Base-by-base conservation (phyloP, 2,888 invertebrate genomes). In the Urechis unicinctus region DNA sequence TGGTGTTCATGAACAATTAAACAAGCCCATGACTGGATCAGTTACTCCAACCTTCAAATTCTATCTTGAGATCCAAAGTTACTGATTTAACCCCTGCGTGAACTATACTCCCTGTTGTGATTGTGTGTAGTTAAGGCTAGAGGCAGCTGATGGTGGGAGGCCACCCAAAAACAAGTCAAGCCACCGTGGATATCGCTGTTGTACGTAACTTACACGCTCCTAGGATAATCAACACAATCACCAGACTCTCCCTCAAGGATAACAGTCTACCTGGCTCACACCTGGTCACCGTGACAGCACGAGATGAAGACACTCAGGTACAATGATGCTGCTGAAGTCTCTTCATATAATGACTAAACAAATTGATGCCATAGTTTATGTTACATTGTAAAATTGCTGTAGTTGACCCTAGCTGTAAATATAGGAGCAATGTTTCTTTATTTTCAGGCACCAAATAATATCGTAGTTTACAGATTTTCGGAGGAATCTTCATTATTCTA, bases 201-300 rank as follows among this genome's bases (percentile, higher is more conserved):
- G 59, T 60, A n/a, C 64, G 72, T 22, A 76, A 76, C 62, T 55
- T 68, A 30, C 53, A 64, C 36, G 48, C 61, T 3, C 74, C 75
- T 5, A 43, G 25, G 4, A 73, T 73, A 55, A 42, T 26, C 9
- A 50, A 43, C 3, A 25, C 54, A 36, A 57, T 47, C 43, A 46
- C 55, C n/a, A 49, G 56, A 21, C 50, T 55, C 24, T 51, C 54
- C 13, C 60, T 73, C 47, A 61, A 65, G 26, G 70, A 69, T 57
- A 68, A 64, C 42, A 58, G 62, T 2, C 54, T 58, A 13, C 62
- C 65, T 30, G 68, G 68, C 3, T 56, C 62, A 4, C 53, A 36
- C 29, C 64, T 72, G 22, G 62, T 63, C 44, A 54, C 58, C 52
- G 66, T 72, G 5, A 50, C 58, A 25, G 69, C 71, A n/a, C 62